phyloP scores from a whole-genome alignment of 2,797 vertebrate genomes.

The Sebastes reedi region DNA sequence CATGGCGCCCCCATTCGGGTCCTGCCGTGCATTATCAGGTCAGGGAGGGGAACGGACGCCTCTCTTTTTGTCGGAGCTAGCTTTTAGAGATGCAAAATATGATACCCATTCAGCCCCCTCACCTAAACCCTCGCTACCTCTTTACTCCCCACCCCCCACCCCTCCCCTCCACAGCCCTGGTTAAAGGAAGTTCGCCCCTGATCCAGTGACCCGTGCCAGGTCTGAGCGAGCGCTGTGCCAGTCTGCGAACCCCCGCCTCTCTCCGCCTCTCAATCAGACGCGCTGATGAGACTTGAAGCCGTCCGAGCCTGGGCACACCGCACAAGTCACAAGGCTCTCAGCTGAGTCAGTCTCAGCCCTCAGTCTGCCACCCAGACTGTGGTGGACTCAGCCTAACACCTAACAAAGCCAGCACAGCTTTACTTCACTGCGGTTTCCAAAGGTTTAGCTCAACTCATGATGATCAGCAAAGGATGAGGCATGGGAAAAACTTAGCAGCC shows the following conservation, averaged over 20 bases:
- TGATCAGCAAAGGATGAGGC: constrained; percentile 60
- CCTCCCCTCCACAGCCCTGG: background rate
- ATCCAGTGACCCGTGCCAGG: constrained; percentile 52
- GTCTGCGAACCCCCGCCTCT: constrained; percentile 12
- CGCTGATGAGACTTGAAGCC: constrained; percentile 49
- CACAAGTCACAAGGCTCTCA: constrained; percentile 77
- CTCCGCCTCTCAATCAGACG: constrained; percentile 21
- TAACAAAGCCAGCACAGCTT: constrained; percentile 50
- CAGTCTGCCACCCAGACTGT: constrained; percentile 72
- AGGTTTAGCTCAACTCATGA: constrained; percentile 65
- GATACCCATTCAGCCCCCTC: constrained; percentile 62
- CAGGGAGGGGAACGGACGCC: constrained; percentile 67
- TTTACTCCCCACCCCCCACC: background rate
- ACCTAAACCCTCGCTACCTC: constrained; percentile 8
- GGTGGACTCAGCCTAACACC: constrained; percentile 55
- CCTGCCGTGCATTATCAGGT: constrained; percentile 72
- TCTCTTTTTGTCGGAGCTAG: constrained; percentile 66
- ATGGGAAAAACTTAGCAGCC: constrained; percentile 54
- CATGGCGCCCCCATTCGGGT: constrained; percentile 68
- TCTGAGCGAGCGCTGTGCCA: constrained; percentile 56
- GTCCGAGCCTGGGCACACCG: constrained; percentile 37
- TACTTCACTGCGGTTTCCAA: constrained; percentile 50
- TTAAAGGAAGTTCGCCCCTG: constrained; percentile 37
- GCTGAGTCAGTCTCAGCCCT: constrained; percentile 66
- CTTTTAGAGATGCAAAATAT: constrained; percentile 82